Base-by-base conservation (phyloP, 2,888 invertebrate species). In the Agonopterix alstromeriana region DNA sequence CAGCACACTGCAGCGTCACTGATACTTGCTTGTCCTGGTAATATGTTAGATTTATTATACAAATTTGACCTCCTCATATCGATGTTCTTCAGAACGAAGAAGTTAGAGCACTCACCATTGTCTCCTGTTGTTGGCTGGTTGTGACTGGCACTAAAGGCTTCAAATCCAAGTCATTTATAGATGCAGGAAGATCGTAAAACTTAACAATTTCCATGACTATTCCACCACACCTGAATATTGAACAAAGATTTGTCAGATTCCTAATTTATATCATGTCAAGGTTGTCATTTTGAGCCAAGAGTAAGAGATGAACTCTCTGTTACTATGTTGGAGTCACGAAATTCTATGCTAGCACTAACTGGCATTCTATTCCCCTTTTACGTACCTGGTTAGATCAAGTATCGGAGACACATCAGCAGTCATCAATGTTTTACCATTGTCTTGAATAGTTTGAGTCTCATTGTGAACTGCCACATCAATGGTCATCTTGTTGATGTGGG, bases 401-500 rank as follows among this genome's bases (percentile, higher is more conserved):
- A 17, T 42, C 11, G n/a, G n/a, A 9, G 17, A 10, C n/a, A 17
- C 27, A 10, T 17, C 3, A 3, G 56, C 47, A 0, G 51, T 51
- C 0, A 53, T 5, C n/a, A 50, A 46, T 2, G 65, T 56, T 8
- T 65, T 45, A 48, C 71, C 54, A 2, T 56, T 49, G 27, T 69
- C 71, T 48, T 63, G 54, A 7, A 78, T 51, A 47, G 61, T 55
- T 51, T 74, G 59, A n/a, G 27, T 27, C 5, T 27, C 27, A 27
- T 27, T 27, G 48, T 78, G 76, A 27, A 61, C 52, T 2, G 56
- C 45, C 0, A 67, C 52, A 49, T 80, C 61, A 14, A 82, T 74
- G 27, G 47, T 42, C 0, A 81, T 55, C 10, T 54, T 62, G 38
- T 64, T 62, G 1, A 82, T 70, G 10, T 62, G 62, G 0, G 91